Conservation (phyloP, 2,113 vertebrate genomes). For the Equus quagga region DNA sequence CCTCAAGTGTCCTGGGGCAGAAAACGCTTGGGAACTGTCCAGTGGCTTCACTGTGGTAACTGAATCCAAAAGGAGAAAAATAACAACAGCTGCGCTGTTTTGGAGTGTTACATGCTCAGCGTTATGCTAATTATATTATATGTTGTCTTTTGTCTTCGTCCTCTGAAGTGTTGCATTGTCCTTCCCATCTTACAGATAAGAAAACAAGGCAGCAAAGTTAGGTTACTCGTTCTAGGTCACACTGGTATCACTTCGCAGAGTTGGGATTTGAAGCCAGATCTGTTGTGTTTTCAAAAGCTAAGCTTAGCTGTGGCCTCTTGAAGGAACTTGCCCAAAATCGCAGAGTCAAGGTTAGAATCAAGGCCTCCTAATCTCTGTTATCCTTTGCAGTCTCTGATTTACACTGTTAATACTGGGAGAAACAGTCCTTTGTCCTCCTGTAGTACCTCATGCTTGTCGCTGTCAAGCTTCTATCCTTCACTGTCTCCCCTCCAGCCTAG, state of each 20-base stretch:
- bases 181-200: neutral
- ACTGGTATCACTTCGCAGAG: neutral
- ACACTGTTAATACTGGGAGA: neutral
- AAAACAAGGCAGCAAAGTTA: neutral
- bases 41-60: neutral
- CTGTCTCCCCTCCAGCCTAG: neutral
- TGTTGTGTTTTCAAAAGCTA: neutral
- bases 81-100: neutral
- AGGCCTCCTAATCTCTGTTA: neutral
- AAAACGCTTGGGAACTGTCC: neutral
- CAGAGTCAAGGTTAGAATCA: neutral
- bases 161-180: rapidly evolving
- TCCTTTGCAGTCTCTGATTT: neutral
- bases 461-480: neutral
- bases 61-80: neutral
- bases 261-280: neutral
- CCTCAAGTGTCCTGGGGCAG: neutral
- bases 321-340: neutral
- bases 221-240: neutral
- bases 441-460: rapidly evolving
- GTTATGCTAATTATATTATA: rapidly evolving
- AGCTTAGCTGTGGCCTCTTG: neutral
- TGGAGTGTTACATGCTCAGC: neutral
- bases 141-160: rapidly evolving
- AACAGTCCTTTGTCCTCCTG: neutral